A percentile compares a stretch with the other conserved stretches of the same genome.
Conservation (phyloP, 2,888 invertebrate genomes). For the Erebia epiphron region DNA sequence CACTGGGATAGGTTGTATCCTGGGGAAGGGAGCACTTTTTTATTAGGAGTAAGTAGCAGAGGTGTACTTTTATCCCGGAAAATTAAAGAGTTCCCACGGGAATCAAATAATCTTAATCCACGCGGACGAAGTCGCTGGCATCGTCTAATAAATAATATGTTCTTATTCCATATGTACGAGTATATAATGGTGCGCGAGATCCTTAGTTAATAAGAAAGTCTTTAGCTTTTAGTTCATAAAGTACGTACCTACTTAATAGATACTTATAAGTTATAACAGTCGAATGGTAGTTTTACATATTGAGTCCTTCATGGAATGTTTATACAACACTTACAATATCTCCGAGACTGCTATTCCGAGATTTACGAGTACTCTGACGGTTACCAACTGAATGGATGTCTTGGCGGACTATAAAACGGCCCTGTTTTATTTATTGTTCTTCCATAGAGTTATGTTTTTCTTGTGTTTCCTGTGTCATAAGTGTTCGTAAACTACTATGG, state of each 20-base stretch:
- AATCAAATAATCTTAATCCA: no score
- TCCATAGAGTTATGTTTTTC: constrained; percentile 63
- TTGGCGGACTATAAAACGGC: constrained; percentile 68
- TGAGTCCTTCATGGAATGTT: constrained; percentile 41
- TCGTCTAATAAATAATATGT: no score
- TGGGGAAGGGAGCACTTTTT: no score
- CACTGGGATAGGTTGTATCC: no score
- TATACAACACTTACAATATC: constrained; percentile 54
- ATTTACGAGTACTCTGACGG: constrained; percentile 69
- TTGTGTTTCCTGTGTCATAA: constrained; percentile 63
- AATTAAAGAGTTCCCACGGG: no score
- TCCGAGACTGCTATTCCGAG: constrained; percentile 63
- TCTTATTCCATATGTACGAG: no score
- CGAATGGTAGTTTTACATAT: not conserved
- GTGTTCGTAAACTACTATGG: constrained; percentile 3
- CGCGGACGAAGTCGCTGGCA: no score
- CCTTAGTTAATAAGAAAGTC: no score
- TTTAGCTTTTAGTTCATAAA: not conserved
- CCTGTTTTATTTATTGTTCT: constrained; percentile 55
- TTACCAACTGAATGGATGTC: constrained; percentile 66
- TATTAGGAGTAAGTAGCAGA: no score
- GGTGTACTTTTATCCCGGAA: no score
- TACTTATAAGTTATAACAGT: not conserved
- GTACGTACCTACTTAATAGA: not conserved
- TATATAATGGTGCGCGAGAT: no score